These are phyloP conservation scores for Rhopilema esculentum DNA, from an alignment of 30 jellyfish, hydroid and myxozoan species.

Conservation along the genomic window DNA sequence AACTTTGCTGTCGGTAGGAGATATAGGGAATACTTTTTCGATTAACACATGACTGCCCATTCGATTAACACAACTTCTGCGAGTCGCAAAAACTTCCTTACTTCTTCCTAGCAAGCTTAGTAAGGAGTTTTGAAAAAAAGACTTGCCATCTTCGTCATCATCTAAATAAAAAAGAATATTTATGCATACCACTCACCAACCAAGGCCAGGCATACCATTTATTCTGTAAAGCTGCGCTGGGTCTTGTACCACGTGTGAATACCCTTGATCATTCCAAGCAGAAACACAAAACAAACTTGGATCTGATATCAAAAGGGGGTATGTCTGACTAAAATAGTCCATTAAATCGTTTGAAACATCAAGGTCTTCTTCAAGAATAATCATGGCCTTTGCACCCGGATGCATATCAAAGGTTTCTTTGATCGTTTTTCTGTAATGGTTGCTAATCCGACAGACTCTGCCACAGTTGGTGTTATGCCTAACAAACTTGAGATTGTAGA, in stretches of 20 bases:
- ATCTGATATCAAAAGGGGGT: slow-evolving; percentile 78
- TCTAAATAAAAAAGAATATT: too few relatives aligned
- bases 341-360: slow-evolving; percentile 87
- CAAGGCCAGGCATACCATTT: slow-evolving; percentile 97
- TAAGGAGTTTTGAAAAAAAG: too few relatives aligned
- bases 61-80: too few relatives aligned
- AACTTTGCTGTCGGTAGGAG: too few relatives aligned
- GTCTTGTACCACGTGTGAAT: slow-evolving; percentile 86
- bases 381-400: slow-evolving; percentile 83
- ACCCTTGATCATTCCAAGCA: slow-evolving; percentile 99
- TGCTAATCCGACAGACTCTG: slow-evolving; percentile 85
- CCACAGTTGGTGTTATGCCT: slow-evolving; percentile 87
- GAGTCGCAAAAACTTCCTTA: too few relatives aligned
- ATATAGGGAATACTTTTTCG: too few relatives aligned
- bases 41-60: too few relatives aligned
- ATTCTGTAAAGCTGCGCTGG: slow-evolving; percentile 90
- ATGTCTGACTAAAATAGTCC: slow-evolving; percentile 86
- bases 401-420: slow-evolving; percentile 81
- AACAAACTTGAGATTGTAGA: slow-evolving; percentile 78
- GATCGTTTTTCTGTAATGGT: slow-evolving; percentile 88
- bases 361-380: slow-evolving; percentile 94
- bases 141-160: too few relatives aligned
- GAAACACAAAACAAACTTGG: slow-evolving; percentile 87
- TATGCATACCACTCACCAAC: slow-evolving; percentile 62
- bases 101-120: too few relatives aligned